Evolutionary conservation across 2,113 vertebrate species (phyloP).

Genomic region (Osmerus eperlanus): DNA sequence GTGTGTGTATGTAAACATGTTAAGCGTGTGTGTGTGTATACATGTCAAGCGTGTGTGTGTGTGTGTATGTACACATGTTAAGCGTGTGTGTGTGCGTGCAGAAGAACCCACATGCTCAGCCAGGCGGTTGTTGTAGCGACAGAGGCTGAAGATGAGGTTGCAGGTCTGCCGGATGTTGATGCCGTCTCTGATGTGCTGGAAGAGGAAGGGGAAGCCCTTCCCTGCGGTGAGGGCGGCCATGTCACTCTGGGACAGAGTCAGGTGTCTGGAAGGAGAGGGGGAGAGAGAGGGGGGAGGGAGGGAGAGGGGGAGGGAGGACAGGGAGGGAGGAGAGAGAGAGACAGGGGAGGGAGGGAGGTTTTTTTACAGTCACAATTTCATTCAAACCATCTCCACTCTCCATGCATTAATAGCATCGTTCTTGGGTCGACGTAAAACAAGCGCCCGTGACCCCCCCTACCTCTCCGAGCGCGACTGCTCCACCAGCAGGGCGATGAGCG

Average conservation of each 20-base stretch:
- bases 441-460: conserved; percentile 54
- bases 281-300: neutral
- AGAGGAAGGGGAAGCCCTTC: conserved; percentile 98
- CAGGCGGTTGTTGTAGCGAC: conserved; percentile 96
- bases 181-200: conserved; percentile 98
- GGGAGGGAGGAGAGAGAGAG: neutral
- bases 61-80: neutral
- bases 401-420: no score
- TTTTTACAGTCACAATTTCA: no score
- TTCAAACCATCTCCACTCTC: no score
- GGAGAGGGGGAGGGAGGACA: neutral
- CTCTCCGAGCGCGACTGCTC: conserved; percentile 98
- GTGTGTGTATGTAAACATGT: no score
- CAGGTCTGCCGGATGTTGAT: conserved; percentile 99
- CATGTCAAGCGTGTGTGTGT: neutral
- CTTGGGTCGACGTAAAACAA: no score
- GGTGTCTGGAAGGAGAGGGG: conserved; percentile 74
- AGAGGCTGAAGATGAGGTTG: conserved; percentile 98
- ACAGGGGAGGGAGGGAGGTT: no score
- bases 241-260: conserved; percentile 97
- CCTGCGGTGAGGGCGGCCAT: conserved; percentile 98
- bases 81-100: neutral
- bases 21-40: neutral
- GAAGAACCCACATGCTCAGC: conserved; percentile 85
- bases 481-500: conserved; percentile 94